These are phyloP conservation scores for Miniopterus natalensis DNA, from an alignment of 2,113 vertebrate genomes.

Conservation along the genomic window DNA sequence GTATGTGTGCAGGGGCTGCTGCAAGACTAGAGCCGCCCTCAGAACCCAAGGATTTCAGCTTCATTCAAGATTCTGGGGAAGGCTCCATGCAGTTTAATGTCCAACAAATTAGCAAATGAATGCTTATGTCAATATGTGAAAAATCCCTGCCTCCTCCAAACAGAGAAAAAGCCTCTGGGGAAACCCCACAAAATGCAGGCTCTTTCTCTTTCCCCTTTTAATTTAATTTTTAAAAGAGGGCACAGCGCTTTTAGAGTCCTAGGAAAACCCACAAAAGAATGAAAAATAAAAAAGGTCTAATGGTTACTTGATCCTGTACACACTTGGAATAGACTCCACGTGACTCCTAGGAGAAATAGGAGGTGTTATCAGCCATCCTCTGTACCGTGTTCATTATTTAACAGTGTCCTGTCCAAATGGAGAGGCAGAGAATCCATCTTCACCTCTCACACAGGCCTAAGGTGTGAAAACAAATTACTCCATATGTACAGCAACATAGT, in stretches of 20 bases:
- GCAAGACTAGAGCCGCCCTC: conserved; percentile 75
- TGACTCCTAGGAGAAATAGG: conserved; percentile 62
- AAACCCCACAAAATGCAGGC: conserved; percentile 83
- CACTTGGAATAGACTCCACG: conserved; percentile 16
- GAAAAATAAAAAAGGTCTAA: conserved; percentile 57
- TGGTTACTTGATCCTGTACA: conserved; percentile 56
- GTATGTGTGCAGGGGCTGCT: conserved; percentile 83
- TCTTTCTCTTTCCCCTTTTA: conserved; percentile 76
- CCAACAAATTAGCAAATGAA: conserved; percentile 92
- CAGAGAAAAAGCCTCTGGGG: conserved; percentile 86
- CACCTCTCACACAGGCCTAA: conserved; percentile 54
- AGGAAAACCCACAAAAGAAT: conserved; percentile 63
- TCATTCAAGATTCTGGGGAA: conserved; percentile 84
- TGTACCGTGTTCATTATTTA: conserved; percentile 69
- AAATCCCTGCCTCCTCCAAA: conserved; percentile 89
- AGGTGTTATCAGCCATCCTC: conserved; percentile 61
- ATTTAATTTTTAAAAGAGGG: conserved; percentile 81
- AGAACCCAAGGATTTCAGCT: conserved; percentile 83
- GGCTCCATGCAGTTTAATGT: conserved; percentile 85
- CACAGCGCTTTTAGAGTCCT: conserved; percentile 68
- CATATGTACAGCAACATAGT: neutral
- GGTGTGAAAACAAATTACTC: neutral
- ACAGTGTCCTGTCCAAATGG: conserved; percentile 63
- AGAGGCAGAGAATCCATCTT: conserved; percentile 73
- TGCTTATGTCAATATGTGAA: conserved; percentile 91